Percentiles rank a stretch among this genome's conserved stretches.
phyloP scores from a whole-genome alignment of 1,140 invertebrate genomes.

The Drosophila erecta region DNA sequence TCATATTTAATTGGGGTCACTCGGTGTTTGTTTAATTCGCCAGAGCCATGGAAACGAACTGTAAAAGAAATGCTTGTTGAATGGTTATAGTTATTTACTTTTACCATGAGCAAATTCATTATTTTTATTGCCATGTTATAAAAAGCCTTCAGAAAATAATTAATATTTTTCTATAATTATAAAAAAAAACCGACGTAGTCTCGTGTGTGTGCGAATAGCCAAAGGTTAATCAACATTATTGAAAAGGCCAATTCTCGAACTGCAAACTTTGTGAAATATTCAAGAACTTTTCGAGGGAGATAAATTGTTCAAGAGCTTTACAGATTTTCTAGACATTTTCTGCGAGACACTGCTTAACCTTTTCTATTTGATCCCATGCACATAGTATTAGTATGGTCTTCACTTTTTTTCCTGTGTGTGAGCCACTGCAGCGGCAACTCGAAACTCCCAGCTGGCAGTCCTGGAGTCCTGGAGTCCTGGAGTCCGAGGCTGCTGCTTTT shows the following conservation, averaged over 20 bases:
- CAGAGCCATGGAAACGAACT: not conserved
- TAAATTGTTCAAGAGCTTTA: not conserved
- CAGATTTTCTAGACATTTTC: conserved; percentile 1
- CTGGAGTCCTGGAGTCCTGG: conserved; percentile 11
- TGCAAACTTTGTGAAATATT: not conserved
- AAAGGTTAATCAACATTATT: too few species aligned
- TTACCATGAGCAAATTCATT: too few species aligned
- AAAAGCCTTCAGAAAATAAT: too few species aligned
- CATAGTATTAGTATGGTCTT: conserved; percentile 9
- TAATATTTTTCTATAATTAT: too few species aligned
- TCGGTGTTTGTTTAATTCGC: not conserved
- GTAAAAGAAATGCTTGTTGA: too few species aligned
- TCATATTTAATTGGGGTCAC: not conserved
- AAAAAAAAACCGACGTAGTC: too few species aligned
- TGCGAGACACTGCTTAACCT: not conserved
- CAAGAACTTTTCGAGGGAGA: not conserved
- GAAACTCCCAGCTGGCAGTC: conserved; percentile 32
- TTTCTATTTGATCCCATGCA: not conserved
- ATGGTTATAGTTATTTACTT: too few species aligned
- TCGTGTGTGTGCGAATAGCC: too few species aligned
- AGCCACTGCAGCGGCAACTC: conserved; percentile 46
- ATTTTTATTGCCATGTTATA: too few species aligned
- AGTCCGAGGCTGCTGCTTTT: conserved; percentile 56
- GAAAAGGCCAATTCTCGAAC: not conserved
- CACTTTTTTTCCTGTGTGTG: conserved; percentile 25